Conservation (phyloP, 2,113 vertebrate genomes). For the Galemys pyrenaicus region DNA sequence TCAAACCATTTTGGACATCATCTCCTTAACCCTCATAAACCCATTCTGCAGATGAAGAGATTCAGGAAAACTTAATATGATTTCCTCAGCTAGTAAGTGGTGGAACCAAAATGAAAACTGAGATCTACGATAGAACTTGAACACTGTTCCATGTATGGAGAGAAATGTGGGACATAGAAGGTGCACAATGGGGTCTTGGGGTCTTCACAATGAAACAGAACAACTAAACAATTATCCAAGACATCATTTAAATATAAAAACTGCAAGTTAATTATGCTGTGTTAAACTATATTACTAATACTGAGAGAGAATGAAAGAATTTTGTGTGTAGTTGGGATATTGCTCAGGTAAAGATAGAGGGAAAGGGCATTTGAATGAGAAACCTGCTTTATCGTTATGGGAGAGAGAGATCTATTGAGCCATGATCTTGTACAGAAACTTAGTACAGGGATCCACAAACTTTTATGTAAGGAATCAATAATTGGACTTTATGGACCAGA, state of each 20-base stretch:
- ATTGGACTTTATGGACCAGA: background rate
- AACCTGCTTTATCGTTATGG: background rate
- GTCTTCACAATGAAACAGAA: background rate
- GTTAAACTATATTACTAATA: slow-evolving; percentile 1
- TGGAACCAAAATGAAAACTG: background rate
- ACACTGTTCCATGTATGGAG: background rate
- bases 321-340: background rate
- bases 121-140: background rate
- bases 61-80: background rate
- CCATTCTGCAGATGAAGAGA: background rate
- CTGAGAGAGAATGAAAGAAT: background rate
- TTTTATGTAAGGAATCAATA: slow-evolving; percentile 4
- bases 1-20: background rate
- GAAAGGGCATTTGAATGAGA: slow-evolving; percentile 10
- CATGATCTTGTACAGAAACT: background rate
- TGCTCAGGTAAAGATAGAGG: background rate
- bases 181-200: background rate
- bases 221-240: background rate
- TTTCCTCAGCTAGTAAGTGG: background rate
- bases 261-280: background rate
- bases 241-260: slow-evolving; percentile 12
- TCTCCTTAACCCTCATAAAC: slow-evolving; percentile 19
- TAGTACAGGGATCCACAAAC: background rate
- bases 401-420: background rate
- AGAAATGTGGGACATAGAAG: background rate